Percentiles rank a stretch among this genome's conserved stretches.
These are phyloP conservation scores for Pardosa pseudoannulata DNA, from an alignment of 2,888 invertebrate genomes.

Conservation along the genomic window DNA sequence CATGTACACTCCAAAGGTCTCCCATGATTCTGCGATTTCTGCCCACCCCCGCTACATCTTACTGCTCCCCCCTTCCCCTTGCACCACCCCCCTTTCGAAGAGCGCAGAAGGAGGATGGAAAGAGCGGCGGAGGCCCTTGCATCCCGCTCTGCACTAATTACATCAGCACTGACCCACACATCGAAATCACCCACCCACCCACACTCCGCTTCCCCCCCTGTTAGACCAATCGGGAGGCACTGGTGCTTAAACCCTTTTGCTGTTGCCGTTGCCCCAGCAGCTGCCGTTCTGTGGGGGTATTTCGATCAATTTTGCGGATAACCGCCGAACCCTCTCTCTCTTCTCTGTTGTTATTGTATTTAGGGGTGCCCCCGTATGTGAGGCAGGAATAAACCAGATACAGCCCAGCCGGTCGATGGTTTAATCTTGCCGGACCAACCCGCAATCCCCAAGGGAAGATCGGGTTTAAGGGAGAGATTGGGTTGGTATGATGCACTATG, in stretches of 20 bases:
- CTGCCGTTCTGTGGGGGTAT: constrained; percentile 60
- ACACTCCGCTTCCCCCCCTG: constrained; percentile 13
- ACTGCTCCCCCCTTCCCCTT: constrained; percentile 3
- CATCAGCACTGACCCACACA: constrained; percentile 70
- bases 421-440: constrained; percentile 55
- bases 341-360: constrained; percentile 58
- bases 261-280: constrained; percentile 31
- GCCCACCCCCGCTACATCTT: constrained; percentile 21
- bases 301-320: constrained; percentile 72
- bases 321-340: constrained; percentile 48
- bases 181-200: constrained; percentile 45
- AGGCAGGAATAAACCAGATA: constrained; percentile 19
- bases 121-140: neutral
- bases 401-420: constrained; percentile 60
- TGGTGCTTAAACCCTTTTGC: constrained; percentile 65
- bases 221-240: constrained; percentile 48
- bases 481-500: neutral
- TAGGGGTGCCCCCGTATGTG: constrained; percentile 14
- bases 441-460: constrained; percentile 17
- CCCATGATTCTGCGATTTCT: constrained; percentile 19
- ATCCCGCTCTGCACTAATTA: constrained; percentile 63
- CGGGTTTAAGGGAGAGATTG: neutral
- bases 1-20: constrained; percentile 19
- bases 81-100: constrained; percentile 23
- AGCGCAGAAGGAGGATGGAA: neutral